Base-by-base conservation (phyloP, 2,113 vertebrate species). In the Orcinus orca region DNA sequence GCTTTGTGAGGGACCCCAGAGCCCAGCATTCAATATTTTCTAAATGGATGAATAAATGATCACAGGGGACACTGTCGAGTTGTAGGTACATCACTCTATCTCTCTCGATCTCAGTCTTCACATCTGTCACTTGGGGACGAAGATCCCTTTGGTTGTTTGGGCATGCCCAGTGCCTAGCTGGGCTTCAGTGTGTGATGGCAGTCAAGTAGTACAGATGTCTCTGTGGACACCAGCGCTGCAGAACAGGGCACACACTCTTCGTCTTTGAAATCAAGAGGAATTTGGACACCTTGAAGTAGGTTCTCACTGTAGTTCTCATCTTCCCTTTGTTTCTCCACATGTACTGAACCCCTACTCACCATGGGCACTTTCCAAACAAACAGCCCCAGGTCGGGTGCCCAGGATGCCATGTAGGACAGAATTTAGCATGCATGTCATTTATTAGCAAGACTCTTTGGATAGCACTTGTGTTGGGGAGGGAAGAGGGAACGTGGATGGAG, bases 191-290 rank as follows among this genome's bases (percentile, higher is more conserved):
- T 15, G 2, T 2, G 29, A 62, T 4, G 4, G 23, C 1, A 6
- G 3, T 4, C 0, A 5, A 15, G 44, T 5, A 55, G 41, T 17
- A 14, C 62, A 17, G 1, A 25, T 0, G 67, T 29, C 67, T 63
- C 50, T 21, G 31, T 5, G 1, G 1, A 4, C n/a, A 1, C 5
- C 0, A 0, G 74, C 1, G 38, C 44, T 0, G 12, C 2, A 21
- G 41, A 62, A 11, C 8, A 33, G 5, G 44, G 15, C 18, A 15
- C 23, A 3, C 0, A 1, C 2, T 1, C 41, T 73, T 47, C 13
- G n/a, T 63, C 55, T 94, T 70, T 77, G 79, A 71, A 47, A 31
- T 71, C 38, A 15, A 58, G 44, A 84, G 50, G 41, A 38, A 3
- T 44, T 3, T 6, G 55, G 63, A 50, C 11, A 12, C 1, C 0